Conservation (phyloP, 1,140 invertebrate genomes). For the Idris sp. region DNA sequence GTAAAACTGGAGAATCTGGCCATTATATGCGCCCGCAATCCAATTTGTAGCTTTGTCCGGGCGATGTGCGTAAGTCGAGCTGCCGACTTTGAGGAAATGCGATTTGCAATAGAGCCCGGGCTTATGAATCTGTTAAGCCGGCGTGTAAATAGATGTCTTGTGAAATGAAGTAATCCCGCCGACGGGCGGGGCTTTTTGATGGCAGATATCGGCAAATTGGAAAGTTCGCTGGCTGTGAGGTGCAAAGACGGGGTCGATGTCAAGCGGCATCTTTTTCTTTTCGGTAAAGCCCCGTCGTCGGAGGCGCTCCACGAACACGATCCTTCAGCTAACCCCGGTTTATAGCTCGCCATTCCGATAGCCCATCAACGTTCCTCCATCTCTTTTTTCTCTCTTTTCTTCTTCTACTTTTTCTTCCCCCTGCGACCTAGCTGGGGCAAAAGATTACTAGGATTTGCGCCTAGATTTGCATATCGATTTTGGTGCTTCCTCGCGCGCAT, state of each 20-base stretch:
- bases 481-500: constrained; percentile 66
- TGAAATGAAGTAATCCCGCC: constrained; percentile 61
- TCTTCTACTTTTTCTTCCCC: constrained; percentile 3
- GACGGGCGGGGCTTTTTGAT: constrained; percentile 43
- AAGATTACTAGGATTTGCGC: constrained; percentile 77
- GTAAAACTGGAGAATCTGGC: constrained; percentile 41
- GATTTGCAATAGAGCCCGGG: constrained; percentile 40
- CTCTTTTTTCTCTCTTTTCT: constrained; percentile 33
- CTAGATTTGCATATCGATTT: constrained; percentile 78
- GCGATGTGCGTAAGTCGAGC: constrained; percentile 46
- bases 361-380: constrained; percentile 43
- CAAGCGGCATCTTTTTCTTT: constrained; percentile 71
- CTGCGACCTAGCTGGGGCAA: too few species aligned
- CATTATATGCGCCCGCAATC: constrained; percentile 50
- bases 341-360: constrained; percentile 70
- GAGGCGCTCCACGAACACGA: constrained; percentile 74
- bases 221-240: constrained; percentile 47
- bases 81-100: constrained; percentile 51
- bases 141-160: constrained; percentile 61
- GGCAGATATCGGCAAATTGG: constrained; percentile 56
- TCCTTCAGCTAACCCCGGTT: constrained; percentile 76
- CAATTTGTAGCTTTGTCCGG: constrained; percentile 55
- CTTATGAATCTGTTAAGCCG: constrained; percentile 60
- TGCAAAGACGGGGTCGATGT: constrained; percentile 62
- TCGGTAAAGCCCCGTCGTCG: constrained; percentile 70